Percentiles rank a stretch among this genome's conserved stretches.
Conservation (phyloP, 1,140 invertebrate genomes). For the Sweltsa coloradensis region DNA sequence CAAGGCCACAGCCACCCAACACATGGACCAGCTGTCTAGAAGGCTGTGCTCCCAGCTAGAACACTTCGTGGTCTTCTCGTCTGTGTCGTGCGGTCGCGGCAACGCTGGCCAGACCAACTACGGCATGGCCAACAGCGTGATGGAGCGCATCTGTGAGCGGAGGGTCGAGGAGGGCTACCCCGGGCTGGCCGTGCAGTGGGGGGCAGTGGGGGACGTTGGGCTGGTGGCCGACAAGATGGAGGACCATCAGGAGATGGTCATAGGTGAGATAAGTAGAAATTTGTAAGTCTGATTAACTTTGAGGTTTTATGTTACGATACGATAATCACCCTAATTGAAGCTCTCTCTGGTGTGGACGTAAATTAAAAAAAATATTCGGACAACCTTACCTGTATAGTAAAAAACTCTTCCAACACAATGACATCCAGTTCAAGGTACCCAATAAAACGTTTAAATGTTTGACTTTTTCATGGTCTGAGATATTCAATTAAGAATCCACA, state of each 20-base stretch:
- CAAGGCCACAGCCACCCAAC: constrained; percentile 44
- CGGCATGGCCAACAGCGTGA: constrained; percentile 58
- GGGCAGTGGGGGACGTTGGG: constrained; percentile 46
- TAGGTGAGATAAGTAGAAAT: too few species aligned
- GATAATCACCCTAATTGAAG: too few species aligned
- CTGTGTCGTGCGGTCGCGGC: constrained; percentile 75
- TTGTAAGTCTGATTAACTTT: too few species aligned
- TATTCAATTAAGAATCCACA: too few species aligned
- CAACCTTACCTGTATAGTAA: too few species aligned
- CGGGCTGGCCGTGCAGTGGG: constrained; percentile 54
- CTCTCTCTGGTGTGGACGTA: too few species aligned
- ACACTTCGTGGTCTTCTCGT: constrained; percentile 70
- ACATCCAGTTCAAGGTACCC: too few species aligned
- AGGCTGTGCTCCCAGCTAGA: constrained; percentile 40
- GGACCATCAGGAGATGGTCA: constrained; percentile 53
- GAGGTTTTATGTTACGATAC: too few species aligned
- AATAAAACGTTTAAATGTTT: too few species aligned
- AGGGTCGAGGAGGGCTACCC: constrained; percentile 42
- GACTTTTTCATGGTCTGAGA: too few species aligned
- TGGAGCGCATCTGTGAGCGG: constrained; percentile 57
- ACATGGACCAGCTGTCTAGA: constrained; percentile 43
- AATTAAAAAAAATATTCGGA: too few species aligned
- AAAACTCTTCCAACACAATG: too few species aligned
- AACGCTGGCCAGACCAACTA: constrained; percentile 86
- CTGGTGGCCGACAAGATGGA: constrained; percentile 71